These are phyloP conservation scores for Lasiurus cinereus DNA, from an alignment of 2,113 vertebrate genomes.

Conservation along the genomic window DNA sequence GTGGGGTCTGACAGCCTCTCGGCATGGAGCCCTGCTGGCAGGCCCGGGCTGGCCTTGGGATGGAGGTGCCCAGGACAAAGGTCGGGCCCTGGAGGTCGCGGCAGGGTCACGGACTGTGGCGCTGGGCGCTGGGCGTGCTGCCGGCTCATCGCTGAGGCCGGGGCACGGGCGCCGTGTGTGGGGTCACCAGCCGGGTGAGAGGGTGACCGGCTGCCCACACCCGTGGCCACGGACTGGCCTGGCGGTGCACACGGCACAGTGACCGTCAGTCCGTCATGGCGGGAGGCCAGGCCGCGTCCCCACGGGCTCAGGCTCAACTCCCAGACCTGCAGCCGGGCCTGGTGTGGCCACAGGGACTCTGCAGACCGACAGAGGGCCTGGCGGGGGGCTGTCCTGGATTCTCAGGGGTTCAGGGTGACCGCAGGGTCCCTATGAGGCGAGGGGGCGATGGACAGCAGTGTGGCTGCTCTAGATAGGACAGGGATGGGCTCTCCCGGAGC, in stretches of 20 bases:
- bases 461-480: no score
- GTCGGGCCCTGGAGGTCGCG: no score
- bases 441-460: no score
- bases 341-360: not conserved
- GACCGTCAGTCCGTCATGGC: accelerated
- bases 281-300: not conserved
- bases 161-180: no score
- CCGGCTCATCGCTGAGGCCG: no score
- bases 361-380: not conserved
- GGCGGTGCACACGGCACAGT: accelerated
- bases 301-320: accelerated
- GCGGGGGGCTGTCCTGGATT: accelerated
- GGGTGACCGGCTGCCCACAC: no score
- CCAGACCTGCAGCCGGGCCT: not conserved
- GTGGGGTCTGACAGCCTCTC: no score
- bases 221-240: no score
- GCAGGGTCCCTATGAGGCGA: not conserved
- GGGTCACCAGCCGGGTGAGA: no score
- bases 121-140: no score
- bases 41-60: not conserved
- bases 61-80: no score
- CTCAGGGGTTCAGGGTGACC: accelerated
- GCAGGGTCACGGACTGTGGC: not conserved
- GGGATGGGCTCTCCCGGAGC: no score
- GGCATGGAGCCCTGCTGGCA: not conserved